Evolutionary conservation across 2,797 vertebrate species (phyloP).

Genomic region (Lerista edwardsae): DNA sequence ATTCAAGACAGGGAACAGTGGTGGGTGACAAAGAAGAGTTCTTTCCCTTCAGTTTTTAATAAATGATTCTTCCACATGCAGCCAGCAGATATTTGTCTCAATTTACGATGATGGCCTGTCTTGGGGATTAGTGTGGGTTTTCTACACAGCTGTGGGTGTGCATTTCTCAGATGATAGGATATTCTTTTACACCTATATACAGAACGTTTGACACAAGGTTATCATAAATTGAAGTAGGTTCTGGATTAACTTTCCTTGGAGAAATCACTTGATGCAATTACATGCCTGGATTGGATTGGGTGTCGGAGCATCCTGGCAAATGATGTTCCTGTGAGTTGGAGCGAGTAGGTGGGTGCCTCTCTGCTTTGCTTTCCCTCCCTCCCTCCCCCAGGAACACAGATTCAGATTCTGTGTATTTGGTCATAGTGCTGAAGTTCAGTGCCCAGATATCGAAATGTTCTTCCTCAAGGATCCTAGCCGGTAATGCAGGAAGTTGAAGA

Average conservation of each 20-base stretch:
- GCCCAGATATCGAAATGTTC: neutral
- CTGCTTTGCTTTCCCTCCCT: neutral
- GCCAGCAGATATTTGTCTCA: neutral
- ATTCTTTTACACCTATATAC: constrained; percentile 15
- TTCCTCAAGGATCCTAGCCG: constrained; percentile 37
- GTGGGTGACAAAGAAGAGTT: neutral
- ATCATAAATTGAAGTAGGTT: constrained; percentile 32
- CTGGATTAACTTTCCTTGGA: constrained; percentile 26
- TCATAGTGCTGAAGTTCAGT: constrained; percentile 36
- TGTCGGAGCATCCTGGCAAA: constrained; percentile 31
- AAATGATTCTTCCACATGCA: constrained; percentile 13
- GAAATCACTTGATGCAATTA: neutral
- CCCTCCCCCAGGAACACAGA: neutral
- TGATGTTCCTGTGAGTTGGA: neutral
- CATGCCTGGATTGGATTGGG: constrained; percentile 8
- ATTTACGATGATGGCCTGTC: neutral
- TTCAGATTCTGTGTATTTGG: constrained; percentile 52
- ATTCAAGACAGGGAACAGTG: neutral
- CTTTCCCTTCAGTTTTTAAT: neutral
- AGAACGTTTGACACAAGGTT: constrained; percentile 19
- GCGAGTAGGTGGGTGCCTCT: neutral
- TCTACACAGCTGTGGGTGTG: constrained; percentile 6
- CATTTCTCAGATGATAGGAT: neutral
- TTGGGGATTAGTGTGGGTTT: constrained; percentile 8
- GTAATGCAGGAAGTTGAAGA: constrained; percentile 50